phyloP scores from a whole-genome alignment of 1,140 invertebrate species.

The Drosophila orosa region DNA sequence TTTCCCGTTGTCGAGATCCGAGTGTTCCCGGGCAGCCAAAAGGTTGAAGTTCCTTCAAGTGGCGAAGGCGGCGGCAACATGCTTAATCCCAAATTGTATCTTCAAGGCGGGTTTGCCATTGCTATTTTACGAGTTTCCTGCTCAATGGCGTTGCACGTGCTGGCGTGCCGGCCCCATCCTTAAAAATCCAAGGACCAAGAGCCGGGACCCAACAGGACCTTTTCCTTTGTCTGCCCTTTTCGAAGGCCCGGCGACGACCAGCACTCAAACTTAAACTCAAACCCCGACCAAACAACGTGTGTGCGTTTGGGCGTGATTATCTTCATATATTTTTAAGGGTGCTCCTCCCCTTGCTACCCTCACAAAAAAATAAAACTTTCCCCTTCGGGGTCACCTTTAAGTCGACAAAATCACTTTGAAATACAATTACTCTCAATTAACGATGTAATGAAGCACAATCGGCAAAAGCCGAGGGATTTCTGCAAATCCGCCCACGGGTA shows the following conservation, averaged over 20 bases:
- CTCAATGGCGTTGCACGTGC: conserved; percentile 69
- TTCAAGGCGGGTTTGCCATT: conserved; percentile 31
- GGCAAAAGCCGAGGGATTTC: conserved; percentile 16
- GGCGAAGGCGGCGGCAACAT: not conserved
- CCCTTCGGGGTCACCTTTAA: conserved; percentile 15
- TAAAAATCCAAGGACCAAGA: conserved; percentile 2
- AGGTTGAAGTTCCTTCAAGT: conserved; percentile 41
- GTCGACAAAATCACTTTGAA: conserved; percentile 30
- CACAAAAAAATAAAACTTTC: not conserved
- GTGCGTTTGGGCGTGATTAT: conserved; percentile 19
- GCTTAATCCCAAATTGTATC: conserved; percentile 62
- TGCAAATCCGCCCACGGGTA: conserved; percentile 11
- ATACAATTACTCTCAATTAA: conserved; percentile 43
- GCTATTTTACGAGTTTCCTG: conserved; percentile 71
- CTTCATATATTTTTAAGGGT: conserved; percentile 5
- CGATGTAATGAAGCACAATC: conserved; percentile 35
- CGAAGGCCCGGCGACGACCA: conserved; percentile 10
- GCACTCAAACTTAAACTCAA: not conserved
- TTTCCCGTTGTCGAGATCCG: conserved; percentile 16
- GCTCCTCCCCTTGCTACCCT: not conserved
- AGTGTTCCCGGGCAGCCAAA: conserved; percentile 9
- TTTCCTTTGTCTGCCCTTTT: conserved; percentile 37
- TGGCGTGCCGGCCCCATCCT: conserved; percentile 24
- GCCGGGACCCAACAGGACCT: not conserved
- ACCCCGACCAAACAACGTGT: not conserved